These are phyloP conservation scores for Ferrisia virgata DNA, from an alignment of 2,888 invertebrate species.

Conservation along the genomic window DNA sequence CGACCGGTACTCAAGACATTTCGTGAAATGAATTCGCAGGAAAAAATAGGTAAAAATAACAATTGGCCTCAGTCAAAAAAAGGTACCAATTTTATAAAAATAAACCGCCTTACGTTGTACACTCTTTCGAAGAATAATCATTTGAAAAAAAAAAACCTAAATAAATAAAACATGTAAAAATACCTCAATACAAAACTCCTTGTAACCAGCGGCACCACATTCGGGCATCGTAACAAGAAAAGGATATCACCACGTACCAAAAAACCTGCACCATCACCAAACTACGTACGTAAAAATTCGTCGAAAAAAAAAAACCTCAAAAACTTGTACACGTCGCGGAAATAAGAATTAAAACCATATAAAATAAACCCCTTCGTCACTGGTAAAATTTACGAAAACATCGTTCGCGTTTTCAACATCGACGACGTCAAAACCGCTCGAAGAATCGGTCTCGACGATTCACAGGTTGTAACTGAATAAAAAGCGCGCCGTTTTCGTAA, in stretches of 20 bases:
- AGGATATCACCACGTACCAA: background rate
- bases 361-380: background rate
- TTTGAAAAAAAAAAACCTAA: background rate
- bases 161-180: no score
- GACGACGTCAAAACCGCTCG: background rate
- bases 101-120: background rate
- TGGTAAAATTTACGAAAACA: background rate
- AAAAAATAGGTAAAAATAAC: background rate
- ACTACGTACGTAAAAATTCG: background rate
- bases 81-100: background rate
- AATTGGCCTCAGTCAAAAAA: no score
- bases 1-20: no score
- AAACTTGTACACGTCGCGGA: background rate
- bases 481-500: background rate
- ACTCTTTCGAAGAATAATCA: background rate
- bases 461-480: conserved; percentile 4
- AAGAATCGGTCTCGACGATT: conserved; percentile 26
- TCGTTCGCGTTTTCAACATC: background rate
- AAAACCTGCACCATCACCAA: background rate
- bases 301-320: background rate
- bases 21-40: no score
- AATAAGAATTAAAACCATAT: background rate
- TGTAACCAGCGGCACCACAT: background rate
- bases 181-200: background rate
- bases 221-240: background rate